phyloP scores from a whole-genome alignment of 2,113 vertebrate genomes.

The Motacilla tschutschensis region DNA sequence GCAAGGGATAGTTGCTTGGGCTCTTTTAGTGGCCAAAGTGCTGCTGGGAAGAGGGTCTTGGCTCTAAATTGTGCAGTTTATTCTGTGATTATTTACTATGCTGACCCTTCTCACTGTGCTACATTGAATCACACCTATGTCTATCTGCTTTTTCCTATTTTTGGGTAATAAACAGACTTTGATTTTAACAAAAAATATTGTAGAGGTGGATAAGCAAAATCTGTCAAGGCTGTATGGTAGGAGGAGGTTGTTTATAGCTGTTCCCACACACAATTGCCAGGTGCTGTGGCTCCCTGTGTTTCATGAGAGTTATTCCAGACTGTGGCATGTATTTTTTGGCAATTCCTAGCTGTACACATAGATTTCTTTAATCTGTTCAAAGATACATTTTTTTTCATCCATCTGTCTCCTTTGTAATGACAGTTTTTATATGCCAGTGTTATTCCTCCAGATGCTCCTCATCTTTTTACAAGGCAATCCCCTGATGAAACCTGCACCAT shows the following conservation, averaged over 20 bases:
- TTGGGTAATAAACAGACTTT: background rate
- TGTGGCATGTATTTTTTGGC: background rate
- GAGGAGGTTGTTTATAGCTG: background rate
- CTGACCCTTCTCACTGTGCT: background rate
- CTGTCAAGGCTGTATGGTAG: background rate
- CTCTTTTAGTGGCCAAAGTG: background rate
- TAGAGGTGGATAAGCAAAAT: background rate
- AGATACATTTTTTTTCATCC: background rate
- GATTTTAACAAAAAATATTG: background rate
- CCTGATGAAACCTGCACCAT: background rate
- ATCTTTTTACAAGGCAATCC: background rate
- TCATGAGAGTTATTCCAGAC: background rate
- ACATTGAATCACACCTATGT: background rate
- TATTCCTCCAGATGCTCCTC: background rate
- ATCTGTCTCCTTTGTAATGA: background rate
- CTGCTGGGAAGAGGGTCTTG: background rate
- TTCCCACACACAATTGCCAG: background rate
- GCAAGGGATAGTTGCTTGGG: background rate
- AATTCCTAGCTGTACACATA: background rate
- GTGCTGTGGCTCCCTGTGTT: background rate
- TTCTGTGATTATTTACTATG: background rate
- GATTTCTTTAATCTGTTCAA: slow-evolving; percentile 13
- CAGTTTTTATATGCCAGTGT: background rate
- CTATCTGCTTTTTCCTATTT: background rate
- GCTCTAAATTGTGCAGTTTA: background rate